Evolutionary conservation across 2,888 invertebrate species (phyloP).

Genomic region (Acrobasis consociella): DNA sequence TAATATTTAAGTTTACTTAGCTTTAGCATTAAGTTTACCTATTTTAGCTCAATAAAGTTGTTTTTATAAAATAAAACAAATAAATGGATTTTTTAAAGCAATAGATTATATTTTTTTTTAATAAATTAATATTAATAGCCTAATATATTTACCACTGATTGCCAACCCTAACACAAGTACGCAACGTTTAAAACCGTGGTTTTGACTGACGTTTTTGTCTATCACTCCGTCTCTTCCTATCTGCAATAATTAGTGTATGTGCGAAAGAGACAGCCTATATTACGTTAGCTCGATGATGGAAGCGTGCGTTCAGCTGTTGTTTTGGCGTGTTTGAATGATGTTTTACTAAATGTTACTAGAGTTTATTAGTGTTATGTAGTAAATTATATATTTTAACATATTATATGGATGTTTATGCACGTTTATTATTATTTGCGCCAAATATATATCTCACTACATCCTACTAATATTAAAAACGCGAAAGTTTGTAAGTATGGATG

Average conservation of each 20-base stretch:
- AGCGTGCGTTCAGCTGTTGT: constrained; percentile 13
- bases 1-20: too few relatives aligned
- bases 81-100: not conserved
- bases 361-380: not conserved
- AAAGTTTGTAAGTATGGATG: too few relatives aligned
- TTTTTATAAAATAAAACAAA: too few relatives aligned
- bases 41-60: too few relatives aligned
- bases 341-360: constrained; percentile 7
- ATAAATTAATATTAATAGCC: too few relatives aligned
- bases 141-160: not conserved
- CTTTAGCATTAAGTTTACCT: too few relatives aligned
- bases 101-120: too few relatives aligned
- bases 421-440: not conserved
- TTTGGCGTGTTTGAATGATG: not conserved
- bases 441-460: too few relatives aligned
- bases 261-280: constrained; percentile 15
- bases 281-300: constrained; percentile 1
- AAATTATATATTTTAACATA: not conserved
- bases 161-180: constrained; percentile 2
- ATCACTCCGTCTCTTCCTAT: constrained; percentile 4
- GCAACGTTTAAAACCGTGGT: not conserved
- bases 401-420: not conserved
- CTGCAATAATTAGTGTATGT: not conserved
- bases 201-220: not conserved
- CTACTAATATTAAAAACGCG: too few relatives aligned